phyloP scores from a whole-genome alignment of 1,140 invertebrate genomes.

The Cyrtorhinus lividipennis region DNA sequence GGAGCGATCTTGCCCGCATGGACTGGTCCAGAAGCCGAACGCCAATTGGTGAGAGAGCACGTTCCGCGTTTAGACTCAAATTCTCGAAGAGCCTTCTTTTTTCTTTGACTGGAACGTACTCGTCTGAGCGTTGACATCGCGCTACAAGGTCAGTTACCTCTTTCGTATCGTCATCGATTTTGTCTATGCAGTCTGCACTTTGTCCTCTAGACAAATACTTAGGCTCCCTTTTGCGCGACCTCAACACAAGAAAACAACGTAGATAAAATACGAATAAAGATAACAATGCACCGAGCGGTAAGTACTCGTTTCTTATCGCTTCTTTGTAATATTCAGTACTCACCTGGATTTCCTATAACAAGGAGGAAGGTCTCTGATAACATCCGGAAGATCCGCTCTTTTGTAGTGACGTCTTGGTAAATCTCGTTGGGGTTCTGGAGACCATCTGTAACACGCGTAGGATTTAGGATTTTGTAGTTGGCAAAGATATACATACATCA shows the following conservation, averaged over 20 bases:
- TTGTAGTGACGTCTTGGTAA: conserved; percentile 2
- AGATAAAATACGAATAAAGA: too few species aligned
- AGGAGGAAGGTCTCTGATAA: background rate
- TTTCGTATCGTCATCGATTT: conserved; percentile 28
- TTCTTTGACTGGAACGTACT: conserved; percentile 43
- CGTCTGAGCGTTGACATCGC: conserved; percentile 35
- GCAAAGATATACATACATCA: too few species aligned
- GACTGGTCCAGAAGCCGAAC: conserved; percentile 23
- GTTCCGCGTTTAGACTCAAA: conserved; percentile 34
- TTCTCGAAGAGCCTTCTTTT: conserved; percentile 43
- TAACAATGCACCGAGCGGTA: too few species aligned
- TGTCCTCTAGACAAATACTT: conserved; percentile 3
- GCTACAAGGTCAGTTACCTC: conserved; percentile 34
- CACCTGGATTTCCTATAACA: background rate
- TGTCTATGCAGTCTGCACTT: conserved; percentile 7
- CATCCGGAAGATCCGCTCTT: background rate
- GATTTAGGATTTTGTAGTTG: too few species aligned
- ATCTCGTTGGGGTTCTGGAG: background rate
- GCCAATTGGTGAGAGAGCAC: conserved; percentile 30
- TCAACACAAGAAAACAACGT: too few species aligned
- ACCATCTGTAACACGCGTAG: too few species aligned
- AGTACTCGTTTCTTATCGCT: too few species aligned
- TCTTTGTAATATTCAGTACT: background rate
- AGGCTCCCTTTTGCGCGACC: background rate
- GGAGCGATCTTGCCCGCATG: conserved; percentile 36